A percentile compares a stretch with the other conserved stretches of the same genome.
phyloP scores from a whole-genome alignment of 2,113 vertebrate species.

The Dipodomys stephensi region DNA sequence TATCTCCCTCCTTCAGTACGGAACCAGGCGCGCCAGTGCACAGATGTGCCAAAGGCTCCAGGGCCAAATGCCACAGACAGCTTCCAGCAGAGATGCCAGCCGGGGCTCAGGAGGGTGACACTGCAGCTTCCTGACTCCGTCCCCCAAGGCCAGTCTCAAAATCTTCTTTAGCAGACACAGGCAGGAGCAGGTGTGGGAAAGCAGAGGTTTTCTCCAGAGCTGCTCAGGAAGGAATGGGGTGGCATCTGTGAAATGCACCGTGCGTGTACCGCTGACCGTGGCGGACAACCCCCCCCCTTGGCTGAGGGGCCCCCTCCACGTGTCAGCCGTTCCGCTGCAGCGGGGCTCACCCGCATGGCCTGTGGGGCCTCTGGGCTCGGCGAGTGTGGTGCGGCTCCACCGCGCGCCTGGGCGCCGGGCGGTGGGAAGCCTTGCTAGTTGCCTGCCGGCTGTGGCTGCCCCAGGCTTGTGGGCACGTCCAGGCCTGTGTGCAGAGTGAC shows the following conservation, averaged over 20 bases:
- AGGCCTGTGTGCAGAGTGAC: conserved; percentile 96
- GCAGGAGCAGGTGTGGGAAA: neutral
- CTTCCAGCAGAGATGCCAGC: neutral
- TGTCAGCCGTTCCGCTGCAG: too few relatives aligned
- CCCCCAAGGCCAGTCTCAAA: neutral
- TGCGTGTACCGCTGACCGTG: accelerated
- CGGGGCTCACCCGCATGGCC: too few relatives aligned
- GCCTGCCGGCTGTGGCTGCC: conserved; percentile 85
- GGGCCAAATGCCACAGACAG: neutral
- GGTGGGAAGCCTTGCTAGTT: conserved; percentile 77
- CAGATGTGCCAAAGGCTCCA: neutral
- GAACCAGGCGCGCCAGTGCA: neutral
- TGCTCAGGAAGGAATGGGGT: neutral
- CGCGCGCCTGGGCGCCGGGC: neutral
- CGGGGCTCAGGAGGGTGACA: neutral
- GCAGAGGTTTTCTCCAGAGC: neutral
- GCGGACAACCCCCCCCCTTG: neutral
- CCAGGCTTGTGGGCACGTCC: conserved; percentile 93
- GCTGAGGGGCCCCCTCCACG: too few relatives aligned
- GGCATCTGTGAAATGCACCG: neutral
- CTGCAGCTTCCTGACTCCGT: neutral
- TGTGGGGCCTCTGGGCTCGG: neutral
- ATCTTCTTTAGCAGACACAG: neutral
- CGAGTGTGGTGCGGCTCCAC: neutral
- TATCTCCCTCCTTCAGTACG: neutral